phyloP scores from a whole-genome alignment of 2,797 vertebrate species.

The Percopsis omiscomaycus region DNA sequence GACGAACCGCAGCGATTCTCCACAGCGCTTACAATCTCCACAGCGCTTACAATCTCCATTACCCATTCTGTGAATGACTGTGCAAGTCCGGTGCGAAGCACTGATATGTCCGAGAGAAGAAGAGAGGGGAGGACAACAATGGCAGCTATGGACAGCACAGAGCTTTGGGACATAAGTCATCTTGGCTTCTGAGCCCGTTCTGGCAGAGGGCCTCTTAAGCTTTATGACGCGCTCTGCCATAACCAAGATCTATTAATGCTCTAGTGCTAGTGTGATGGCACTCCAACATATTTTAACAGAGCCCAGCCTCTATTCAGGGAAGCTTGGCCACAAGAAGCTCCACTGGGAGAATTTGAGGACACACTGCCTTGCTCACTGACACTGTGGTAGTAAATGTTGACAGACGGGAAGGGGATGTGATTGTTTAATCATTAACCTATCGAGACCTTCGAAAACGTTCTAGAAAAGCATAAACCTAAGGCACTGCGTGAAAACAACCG shows the following conservation, averaged over 20 bases:
- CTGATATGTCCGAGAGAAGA: conserved; percentile 24
- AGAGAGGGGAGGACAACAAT: conserved; percentile 18
- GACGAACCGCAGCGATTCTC: conserved; percentile 46
- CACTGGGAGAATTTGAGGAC: no score
- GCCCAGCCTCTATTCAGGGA: conserved; percentile 8
- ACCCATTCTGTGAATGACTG: conserved; percentile 23
- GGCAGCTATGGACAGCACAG: conserved; percentile 24
- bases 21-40: conserved; percentile 28
- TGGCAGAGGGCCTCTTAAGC: conserved; percentile 53
- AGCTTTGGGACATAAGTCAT: conserved; percentile 61
- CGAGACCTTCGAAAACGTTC: no score
- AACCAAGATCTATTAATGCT: conserved; percentile 40
- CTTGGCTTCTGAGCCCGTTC: conserved; percentile 66
- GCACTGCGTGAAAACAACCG: no score
- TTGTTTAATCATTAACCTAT: no score
- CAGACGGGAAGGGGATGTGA: no score
- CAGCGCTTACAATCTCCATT: conserved; percentile 36
- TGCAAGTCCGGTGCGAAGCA: neutral
- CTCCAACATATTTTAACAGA: conserved; percentile 24
- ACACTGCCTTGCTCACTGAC: no score
- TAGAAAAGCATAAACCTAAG: no score
- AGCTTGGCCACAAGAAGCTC: no score
- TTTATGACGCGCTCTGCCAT: conserved; percentile 51
- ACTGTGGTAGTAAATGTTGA: no score
- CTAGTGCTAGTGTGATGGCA: conserved; percentile 34